Conservation (phyloP, 2,888 invertebrate species). For the Nymphalis c-album region DNA sequence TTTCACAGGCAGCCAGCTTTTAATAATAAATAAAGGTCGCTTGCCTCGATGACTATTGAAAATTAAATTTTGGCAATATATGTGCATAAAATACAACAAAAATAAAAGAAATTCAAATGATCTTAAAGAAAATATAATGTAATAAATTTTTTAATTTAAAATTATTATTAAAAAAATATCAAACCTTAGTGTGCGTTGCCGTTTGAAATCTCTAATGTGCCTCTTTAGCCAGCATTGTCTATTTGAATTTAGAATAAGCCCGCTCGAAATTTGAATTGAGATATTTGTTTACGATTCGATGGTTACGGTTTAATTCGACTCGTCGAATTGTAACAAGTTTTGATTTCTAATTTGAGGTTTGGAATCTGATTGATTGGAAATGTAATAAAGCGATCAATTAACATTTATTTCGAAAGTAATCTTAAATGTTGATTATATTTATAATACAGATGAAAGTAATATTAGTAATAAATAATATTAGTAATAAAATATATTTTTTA, state of each 20-base stretch:
- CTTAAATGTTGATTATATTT: neutral
- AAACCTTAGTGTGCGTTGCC: constrained; percentile 41
- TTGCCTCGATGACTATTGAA: too few relatives aligned
- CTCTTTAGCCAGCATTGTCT: constrained; percentile 64
- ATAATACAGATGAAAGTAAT: neutral
- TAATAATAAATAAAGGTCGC: too few relatives aligned
- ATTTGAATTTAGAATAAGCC: constrained; percentile 74
- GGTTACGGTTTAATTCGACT: constrained; percentile 65
- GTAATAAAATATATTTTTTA: too few relatives aligned
- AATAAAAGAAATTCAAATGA: neutral
- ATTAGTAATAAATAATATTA: too few relatives aligned
- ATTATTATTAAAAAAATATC: neutral
- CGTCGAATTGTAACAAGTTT: constrained; percentile 47
- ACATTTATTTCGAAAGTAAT: neutral
- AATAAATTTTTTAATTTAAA: too few relatives aligned
- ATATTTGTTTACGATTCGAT: constrained; percentile 70
- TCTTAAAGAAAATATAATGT: too few relatives aligned
- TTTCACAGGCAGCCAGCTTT: too few relatives aligned
- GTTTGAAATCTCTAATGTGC: constrained; percentile 56
- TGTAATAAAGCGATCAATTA: neutral
- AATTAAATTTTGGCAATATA: too few relatives aligned
- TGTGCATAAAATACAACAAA: neutral
- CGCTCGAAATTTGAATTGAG: constrained; percentile 70
- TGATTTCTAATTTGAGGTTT: constrained; percentile 40
- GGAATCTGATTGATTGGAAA: constrained; percentile 2